Percentiles rank a stretch among this genome's conserved stretches.
Evolutionary conservation across 2,797 vertebrate species (phyloP).

Genomic region (Tragelaphus oryx): DNA sequence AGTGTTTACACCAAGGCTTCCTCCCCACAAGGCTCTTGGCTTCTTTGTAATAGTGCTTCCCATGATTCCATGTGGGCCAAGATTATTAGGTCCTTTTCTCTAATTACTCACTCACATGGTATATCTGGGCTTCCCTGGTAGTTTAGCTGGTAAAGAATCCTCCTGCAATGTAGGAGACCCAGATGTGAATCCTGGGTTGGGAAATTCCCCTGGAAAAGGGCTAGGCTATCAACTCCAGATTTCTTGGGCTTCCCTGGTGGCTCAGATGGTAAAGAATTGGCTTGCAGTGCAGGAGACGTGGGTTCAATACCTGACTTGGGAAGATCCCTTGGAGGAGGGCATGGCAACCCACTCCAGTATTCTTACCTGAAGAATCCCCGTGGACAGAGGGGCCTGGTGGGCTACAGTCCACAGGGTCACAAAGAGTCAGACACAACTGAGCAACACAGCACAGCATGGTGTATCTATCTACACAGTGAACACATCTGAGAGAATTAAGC

Average conservation of each 20-base stretch:
- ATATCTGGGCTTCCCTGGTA: background rate
- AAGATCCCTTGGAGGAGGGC: background rate
- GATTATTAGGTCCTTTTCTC: background rate
- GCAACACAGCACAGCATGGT: background rate
- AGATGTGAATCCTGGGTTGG: background rate
- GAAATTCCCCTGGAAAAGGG: background rate
- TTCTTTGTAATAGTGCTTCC: background rate
- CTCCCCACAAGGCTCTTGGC: background rate
- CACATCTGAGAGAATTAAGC: background rate
- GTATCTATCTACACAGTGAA: background rate
- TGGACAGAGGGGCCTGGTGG: background rate
- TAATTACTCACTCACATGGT: background rate
- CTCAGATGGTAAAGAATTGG: background rate
- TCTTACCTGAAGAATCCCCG: background rate
- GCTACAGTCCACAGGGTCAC: background rate
- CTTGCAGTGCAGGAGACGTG: fast-evolving
- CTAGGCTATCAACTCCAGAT: background rate
- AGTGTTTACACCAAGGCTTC: background rate
- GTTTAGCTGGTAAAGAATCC: background rate
- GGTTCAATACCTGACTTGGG: background rate
- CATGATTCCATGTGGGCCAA: background rate
- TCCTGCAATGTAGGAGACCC: background rate
- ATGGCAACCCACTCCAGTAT: background rate
- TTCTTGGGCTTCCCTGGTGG: background rate
- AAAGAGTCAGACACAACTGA: background rate